Conservation (phyloP, 2,113 vertebrate genomes). For the Sapayoa aenigma region DNA sequence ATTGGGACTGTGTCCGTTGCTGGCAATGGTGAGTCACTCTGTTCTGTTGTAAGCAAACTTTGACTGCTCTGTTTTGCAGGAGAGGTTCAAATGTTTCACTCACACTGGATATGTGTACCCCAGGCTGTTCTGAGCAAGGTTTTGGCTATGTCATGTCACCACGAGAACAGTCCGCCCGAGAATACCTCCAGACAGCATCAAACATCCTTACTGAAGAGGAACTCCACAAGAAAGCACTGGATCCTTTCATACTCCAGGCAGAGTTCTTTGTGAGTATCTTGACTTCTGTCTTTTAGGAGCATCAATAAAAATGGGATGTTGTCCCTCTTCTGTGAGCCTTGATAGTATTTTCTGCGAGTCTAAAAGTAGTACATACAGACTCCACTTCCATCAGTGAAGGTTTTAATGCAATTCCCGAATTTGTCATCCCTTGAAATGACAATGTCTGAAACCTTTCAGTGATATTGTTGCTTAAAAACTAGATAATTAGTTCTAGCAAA, state of each 20-base stretch:
- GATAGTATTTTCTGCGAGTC: background rate
- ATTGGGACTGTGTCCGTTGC: background rate
- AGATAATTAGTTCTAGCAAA: background rate
- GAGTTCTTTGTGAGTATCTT: conserved; percentile 92
- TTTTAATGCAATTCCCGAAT: background rate
- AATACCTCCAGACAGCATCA: conserved; percentile 89
- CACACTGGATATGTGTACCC: conserved; percentile 97
- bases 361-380: background rate
- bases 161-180: conserved; percentile 86
- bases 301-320: background rate
- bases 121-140: conserved; percentile 89
- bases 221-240: conserved; percentile 89
- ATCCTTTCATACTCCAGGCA: conserved; percentile 90
- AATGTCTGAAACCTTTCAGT: background rate
- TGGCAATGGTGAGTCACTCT: background rate
- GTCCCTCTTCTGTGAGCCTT: background rate
- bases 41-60: background rate
- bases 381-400: background rate
- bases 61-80: conserved; percentile 65
- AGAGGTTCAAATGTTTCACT: conserved; percentile 97
- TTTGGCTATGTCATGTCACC: conserved; percentile 93
- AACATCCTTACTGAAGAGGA: conserved; percentile 84
- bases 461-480: background rate
- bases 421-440: background rate
- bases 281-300: background rate